These are phyloP conservation scores for Himalopsyche japonica DNA, from an alignment of 2,888 invertebrate species.

Conservation along the genomic window DNA sequence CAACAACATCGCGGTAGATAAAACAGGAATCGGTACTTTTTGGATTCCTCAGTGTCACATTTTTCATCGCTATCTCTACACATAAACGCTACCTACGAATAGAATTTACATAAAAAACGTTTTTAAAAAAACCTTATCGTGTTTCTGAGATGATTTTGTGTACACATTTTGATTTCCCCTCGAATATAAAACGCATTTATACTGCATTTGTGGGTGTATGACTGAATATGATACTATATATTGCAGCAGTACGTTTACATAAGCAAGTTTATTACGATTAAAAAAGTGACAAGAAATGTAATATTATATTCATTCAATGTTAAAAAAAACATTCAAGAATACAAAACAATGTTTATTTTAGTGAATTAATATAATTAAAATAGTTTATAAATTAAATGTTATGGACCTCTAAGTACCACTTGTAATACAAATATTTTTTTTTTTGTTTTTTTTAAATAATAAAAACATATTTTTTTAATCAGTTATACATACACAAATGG, in stretches of 20 bases:
- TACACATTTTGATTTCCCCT: not conserved
- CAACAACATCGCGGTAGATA: conserved; percentile 26
- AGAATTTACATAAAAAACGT: not conserved
- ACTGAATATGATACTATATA: not conserved
- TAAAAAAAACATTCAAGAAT: no score
- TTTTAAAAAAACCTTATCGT: not conserved
- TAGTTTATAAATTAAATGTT: no score
- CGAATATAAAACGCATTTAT: not conserved
- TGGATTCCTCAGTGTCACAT: conserved; percentile 16
- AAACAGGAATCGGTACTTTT: conserved; percentile 21
- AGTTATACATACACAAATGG: conserved; percentile 35
- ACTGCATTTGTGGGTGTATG: not conserved
- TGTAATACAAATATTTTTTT: no score
- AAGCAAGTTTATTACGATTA: not conserved
- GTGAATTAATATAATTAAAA: no score
- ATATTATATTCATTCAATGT: no score
- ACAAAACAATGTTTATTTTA: no score
- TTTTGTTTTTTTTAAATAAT: no score
- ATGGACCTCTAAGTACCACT: no score
- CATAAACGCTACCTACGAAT: not conserved
- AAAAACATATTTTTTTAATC: no score
- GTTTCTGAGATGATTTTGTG: not conserved
- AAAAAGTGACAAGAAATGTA: not conserved
- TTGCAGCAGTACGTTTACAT: not conserved
- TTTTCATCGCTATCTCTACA: conserved; percentile 21